phyloP scores from a whole-genome alignment of 1,140 invertebrate genomes.

The Cephus cinctus region DNA sequence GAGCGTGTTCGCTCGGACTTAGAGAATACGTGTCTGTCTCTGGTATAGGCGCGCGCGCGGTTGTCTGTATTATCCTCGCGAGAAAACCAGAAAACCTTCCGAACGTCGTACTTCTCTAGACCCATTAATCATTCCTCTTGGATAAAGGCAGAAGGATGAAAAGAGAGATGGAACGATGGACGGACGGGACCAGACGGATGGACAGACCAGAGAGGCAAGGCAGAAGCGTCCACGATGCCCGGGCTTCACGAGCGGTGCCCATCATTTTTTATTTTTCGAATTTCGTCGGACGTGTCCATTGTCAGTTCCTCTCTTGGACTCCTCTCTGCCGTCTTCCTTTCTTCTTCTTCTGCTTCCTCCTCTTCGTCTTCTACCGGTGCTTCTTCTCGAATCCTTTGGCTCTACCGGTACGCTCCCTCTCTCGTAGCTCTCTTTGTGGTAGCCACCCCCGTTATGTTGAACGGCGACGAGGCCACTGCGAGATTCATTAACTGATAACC shows the following conservation, averaged over 20 bases:
- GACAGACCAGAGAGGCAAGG: too few relatives aligned
- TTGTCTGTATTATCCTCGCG: too few relatives aligned
- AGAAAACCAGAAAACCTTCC: conserved; percentile 31
- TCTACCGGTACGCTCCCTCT: conserved; percentile 11
- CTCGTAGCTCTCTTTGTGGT: background rate
- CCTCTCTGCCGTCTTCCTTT: too few relatives aligned
- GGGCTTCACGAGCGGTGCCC: too few relatives aligned
- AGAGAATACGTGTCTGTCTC: too few relatives aligned
- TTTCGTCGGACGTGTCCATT: too few relatives aligned
- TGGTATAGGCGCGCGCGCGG: too few relatives aligned
- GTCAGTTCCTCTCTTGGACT: too few relatives aligned
- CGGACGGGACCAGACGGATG: conserved; percentile 23
- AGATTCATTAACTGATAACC: background rate
- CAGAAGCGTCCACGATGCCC: too few relatives aligned
- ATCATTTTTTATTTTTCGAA: too few relatives aligned
- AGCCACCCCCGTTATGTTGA: conserved; percentile 11
- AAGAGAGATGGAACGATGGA: conserved; percentile 21
- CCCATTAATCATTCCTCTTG: conserved; percentile 34
- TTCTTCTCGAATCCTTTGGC: conserved; percentile 25
- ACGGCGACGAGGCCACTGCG: background rate
- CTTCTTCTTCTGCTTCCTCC: background rate
- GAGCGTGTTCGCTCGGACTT: too few relatives aligned
- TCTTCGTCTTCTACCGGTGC: background rate
- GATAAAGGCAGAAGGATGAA: conserved; percentile 26
- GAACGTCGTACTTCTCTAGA: too few relatives aligned